Conservation (phyloP, 2,113 vertebrate species). For the Pagrus major region DNA sequence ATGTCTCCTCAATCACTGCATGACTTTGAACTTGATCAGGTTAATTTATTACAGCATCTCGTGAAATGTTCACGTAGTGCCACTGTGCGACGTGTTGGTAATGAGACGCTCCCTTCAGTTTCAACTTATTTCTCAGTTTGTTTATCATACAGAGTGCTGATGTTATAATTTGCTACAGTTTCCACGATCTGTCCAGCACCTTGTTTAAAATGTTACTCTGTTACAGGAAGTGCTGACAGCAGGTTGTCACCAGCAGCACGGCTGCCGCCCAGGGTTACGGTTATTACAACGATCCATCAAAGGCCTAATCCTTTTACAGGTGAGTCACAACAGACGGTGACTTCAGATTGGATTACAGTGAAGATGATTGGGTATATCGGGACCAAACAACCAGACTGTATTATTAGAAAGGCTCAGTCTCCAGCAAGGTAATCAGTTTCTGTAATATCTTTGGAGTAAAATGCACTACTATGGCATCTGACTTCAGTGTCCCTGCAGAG, state of each 20-base stretch:
- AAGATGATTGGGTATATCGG: conserved; percentile 67
- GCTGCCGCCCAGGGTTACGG: conserved; percentile 23
- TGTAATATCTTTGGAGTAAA: conserved; percentile 57
- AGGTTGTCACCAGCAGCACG: conserved; percentile 23
- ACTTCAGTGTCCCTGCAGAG: conserved; percentile 12
- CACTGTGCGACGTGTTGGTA: too few species aligned
- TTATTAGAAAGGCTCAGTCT: conserved; percentile 71
- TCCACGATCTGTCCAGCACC: not conserved
- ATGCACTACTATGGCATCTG: conserved; percentile 50
- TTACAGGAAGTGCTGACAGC: conserved; percentile 52
- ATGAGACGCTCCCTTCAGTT: not conserved
- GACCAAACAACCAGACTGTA: conserved; percentile 65
- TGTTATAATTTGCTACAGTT: not conserved
- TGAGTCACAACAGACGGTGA: conserved; percentile 69
- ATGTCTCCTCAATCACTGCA: too few species aligned
- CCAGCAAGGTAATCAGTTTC: conserved; percentile 63
- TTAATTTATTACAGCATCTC: too few species aligned
- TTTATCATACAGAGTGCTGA: not conserved
- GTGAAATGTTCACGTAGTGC: too few species aligned
- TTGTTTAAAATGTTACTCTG: conserved; percentile 7
- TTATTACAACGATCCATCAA: conserved; percentile 67
- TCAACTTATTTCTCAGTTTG: not conserved
- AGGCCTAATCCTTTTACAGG: conserved; percentile 60
- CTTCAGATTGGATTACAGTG: conserved; percentile 64
- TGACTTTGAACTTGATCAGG: too few species aligned